Conservation (phyloP, 2,113 vertebrate genomes). For the Microtus oregoni region DNA sequence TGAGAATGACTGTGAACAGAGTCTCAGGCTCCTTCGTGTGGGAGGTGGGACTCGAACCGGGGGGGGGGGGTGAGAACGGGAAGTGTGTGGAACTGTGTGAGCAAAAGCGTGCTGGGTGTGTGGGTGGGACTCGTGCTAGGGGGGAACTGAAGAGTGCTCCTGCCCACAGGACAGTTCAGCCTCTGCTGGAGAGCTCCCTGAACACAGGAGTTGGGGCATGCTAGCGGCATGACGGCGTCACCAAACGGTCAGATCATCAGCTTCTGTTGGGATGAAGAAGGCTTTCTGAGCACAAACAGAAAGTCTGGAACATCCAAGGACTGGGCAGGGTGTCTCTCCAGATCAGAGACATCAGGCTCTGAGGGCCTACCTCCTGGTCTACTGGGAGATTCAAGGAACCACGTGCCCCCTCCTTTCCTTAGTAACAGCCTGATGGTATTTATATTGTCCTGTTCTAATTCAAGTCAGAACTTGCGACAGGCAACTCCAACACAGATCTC, state of each 20-base stretch:
- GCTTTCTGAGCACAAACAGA: background rate
- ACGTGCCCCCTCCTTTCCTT: background rate
- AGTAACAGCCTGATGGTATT: background rate
- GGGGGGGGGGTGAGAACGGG: background rate
- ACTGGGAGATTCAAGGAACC: background rate
- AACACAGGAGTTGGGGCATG: background rate
- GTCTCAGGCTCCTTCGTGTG: constrained; percentile 50
- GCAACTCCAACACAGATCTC: background rate
- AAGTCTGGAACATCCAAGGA: background rate
- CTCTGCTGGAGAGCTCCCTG: background rate
- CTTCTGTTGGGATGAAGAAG: background rate
- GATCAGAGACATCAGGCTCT: background rate
- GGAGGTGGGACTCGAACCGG: constrained; percentile 61
- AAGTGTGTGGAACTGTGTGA: constrained; percentile 7
- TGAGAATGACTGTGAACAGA: constrained; percentile 16
- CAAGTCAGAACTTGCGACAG: background rate
- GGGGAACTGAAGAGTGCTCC: background rate
- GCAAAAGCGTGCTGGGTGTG: background rate
- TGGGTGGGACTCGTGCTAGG: background rate
- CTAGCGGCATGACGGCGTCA: background rate
- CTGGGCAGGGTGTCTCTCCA: background rate
- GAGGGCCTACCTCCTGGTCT: background rate
- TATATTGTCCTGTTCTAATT: background rate
- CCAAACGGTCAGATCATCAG: background rate
- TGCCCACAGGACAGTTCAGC: background rate